phyloP scores from a whole-genome alignment of 1,140 invertebrate species.

The Linepithema humile region DNA sequence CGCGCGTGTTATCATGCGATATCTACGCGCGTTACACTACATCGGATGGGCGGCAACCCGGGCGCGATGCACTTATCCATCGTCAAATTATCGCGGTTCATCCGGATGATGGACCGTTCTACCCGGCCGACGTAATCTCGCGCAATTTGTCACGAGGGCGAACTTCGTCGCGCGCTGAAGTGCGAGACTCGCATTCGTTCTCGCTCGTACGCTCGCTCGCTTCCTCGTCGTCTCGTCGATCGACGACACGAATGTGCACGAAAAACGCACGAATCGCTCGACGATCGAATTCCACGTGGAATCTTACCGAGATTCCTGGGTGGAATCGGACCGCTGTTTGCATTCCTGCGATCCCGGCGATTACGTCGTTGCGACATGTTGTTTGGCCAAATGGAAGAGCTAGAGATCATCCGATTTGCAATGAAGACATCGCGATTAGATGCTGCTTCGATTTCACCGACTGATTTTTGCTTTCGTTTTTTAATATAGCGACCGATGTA shows the following conservation, averaged over 20 bases:
- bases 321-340: slow-evolving; percentile 7
- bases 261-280: slow-evolving; percentile 58
- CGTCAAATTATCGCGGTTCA: slow-evolving; percentile 69
- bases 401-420: neutral
- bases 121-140: slow-evolving; percentile 58
- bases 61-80: slow-evolving; percentile 58
- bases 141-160: slow-evolving; percentile 66
- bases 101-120: slow-evolving; percentile 66
- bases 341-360: slow-evolving; percentile 31
- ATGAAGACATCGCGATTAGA: neutral
- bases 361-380: slow-evolving; percentile 33
- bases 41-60: slow-evolving; percentile 39
- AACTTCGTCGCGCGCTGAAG: slow-evolving; percentile 36
- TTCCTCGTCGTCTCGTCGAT: neutral
- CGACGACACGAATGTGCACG: neutral
- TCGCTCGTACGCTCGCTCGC: neutral
- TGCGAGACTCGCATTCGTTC: neutral
- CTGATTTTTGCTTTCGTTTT: neutral
- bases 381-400: neutral
- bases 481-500: too few relatives aligned
- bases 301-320: slow-evolving; percentile 53
- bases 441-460: neutral
- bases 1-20: slow-evolving; percentile 29
- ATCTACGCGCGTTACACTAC: slow-evolving; percentile 19
- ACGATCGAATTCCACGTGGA: slow-evolving; percentile 58